Conservation (phyloP, 2,113 vertebrate genomes). For the Pelmatolapia mariae region DNA sequence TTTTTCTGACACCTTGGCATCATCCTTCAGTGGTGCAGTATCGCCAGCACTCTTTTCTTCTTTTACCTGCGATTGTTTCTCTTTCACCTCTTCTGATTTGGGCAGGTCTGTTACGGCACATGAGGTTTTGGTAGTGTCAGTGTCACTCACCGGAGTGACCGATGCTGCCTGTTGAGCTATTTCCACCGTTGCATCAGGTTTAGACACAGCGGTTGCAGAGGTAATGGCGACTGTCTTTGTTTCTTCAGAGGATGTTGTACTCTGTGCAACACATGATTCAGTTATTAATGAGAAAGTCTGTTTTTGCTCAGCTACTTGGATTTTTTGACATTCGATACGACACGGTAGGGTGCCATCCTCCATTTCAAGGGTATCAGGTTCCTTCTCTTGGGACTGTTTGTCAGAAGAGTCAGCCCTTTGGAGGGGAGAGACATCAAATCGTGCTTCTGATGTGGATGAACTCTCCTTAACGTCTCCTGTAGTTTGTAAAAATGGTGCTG, state of each 20-base stretch:
- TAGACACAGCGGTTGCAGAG: slow-evolving; percentile 19
- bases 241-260: slow-evolving; percentile 15
- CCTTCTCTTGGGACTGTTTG: slow-evolving; percentile 47
- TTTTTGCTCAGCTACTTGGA: slow-evolving; percentile 42
- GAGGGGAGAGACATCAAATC: slow-evolving; percentile 73
- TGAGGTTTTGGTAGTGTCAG: slow-evolving; percentile 33
- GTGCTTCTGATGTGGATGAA: slow-evolving; percentile 31
- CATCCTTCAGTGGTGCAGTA: slow-evolving; percentile 4
- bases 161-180: slow-evolving; percentile 42
- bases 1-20: background rate
- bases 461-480: background rate
- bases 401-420: slow-evolving; percentile 65
- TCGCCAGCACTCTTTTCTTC: background rate
- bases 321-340: slow-evolving; percentile 67
- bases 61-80: slow-evolving; percentile 2
- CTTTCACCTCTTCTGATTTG: slow-evolving; percentile 11
- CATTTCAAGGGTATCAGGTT: slow-evolving; percentile 47
- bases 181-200: slow-evolving; percentile 40
- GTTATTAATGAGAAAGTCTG: background rate
- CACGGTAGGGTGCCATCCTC: slow-evolving; percentile 62
- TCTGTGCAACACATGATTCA: background rate
- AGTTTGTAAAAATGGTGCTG: background rate
- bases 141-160: slow-evolving; percentile 41
- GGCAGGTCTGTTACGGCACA: slow-evolving; percentile 33
- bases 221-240: slow-evolving; percentile 11